Evolutionary conservation across 2,113 vertebrate species (phyloP).

Genomic region (Thermophis baileyi): DNA sequence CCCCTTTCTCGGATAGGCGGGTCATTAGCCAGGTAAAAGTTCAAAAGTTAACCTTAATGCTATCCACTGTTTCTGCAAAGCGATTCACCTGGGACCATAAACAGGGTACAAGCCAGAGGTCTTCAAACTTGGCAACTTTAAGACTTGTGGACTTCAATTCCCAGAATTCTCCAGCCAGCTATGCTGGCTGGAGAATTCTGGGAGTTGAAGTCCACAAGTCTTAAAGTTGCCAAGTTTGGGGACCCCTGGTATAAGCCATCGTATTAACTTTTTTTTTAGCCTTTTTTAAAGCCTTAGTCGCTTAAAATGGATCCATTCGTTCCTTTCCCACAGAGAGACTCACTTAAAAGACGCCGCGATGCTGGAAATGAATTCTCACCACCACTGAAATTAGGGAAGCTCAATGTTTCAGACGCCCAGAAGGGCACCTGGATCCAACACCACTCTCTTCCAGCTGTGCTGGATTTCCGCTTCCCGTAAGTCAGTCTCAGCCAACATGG

Average conservation of each 20-base stretch:
- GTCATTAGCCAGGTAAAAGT: not conserved
- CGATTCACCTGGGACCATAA: not conserved
- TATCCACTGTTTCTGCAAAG: not conserved
- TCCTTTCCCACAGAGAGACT: not conserved
- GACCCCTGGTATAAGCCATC: no score
- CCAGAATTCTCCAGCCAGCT: no score
- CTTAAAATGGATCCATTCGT: not conserved
- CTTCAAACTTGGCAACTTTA: no score
- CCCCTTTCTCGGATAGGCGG: not conserved
- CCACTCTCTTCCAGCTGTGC: not conserved
- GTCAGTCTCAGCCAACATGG: not conserved
- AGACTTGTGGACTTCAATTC: no score
- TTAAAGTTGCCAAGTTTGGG: no score
- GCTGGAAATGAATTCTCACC: not conserved
- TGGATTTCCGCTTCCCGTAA: not conserved
- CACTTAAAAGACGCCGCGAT: not conserved
- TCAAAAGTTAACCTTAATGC: not conserved
- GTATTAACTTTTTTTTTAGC: not conserved
- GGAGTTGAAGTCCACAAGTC: no score
- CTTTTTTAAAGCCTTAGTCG: not conserved
- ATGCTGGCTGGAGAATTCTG: no score
- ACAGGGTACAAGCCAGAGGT: no score
- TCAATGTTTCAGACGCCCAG: not conserved
- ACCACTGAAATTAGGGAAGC: not conserved
- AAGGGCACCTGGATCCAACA: not conserved